These are phyloP conservation scores for Blomia tropicalis DNA, from an alignment of 2,888 invertebrate species.

Conservation along the genomic window DNA sequence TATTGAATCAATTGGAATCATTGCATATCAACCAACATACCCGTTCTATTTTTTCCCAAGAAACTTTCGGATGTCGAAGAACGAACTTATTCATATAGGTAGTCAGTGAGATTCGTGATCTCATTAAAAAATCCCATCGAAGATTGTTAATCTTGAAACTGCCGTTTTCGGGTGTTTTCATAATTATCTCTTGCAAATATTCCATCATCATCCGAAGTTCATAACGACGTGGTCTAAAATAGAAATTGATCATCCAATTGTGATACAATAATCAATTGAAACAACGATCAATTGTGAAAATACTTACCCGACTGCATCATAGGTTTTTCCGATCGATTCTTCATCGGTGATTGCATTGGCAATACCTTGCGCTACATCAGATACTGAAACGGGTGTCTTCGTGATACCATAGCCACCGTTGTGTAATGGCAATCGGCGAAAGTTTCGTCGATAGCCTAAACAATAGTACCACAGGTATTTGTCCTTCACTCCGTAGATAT, in stretches of 20 bases:
- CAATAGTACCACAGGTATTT: constrained; percentile 47
- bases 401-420: constrained; percentile 63
- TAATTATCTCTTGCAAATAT: constrained; percentile 61
- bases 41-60: constrained; percentile 63
- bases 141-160: constrained; percentile 55
- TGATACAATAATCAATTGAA: neutral
- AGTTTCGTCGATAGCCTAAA: constrained; percentile 43
- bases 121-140: constrained; percentile 51
- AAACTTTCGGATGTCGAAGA: constrained; percentile 52
- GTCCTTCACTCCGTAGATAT: constrained; percentile 78
- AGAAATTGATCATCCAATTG: too few relatives aligned
- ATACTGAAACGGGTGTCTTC: constrained; percentile 73
- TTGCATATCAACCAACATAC: constrained; percentile 37
- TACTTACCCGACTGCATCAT: constrained; percentile 67
- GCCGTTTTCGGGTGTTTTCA: constrained; percentile 46
- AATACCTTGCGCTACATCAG: constrained; percentile 70
- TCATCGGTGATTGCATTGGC: constrained; percentile 58
- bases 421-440: constrained; percentile 59
- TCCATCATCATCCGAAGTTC: constrained; percentile 52
- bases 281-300: neutral
- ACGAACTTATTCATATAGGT: constrained; percentile 42
- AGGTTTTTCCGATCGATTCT: constrained; percentile 57
- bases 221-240: constrained; percentile 56
- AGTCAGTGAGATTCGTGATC: constrained; percentile 44
- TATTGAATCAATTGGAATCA: neutral